phyloP scores from a whole-genome alignment of 2,113 vertebrate genomes.

The Cranoglanis bouderius region DNA sequence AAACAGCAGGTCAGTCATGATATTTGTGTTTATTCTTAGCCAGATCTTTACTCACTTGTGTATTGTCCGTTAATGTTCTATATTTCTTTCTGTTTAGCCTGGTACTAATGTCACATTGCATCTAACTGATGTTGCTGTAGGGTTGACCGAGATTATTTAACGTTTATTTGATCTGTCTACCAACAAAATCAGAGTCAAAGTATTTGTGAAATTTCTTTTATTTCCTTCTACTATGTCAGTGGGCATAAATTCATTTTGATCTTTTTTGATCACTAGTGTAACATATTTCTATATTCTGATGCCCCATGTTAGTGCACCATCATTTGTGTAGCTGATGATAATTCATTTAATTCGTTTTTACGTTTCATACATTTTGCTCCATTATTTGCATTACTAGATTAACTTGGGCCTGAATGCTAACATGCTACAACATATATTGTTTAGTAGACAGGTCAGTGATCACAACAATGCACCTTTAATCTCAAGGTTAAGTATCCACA shows the following conservation, averaged over 20 bases:
- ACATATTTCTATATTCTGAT: background rate
- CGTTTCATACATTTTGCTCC: background rate
- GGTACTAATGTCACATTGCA: background rate
- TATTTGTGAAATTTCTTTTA: background rate
- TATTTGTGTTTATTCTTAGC: background rate
- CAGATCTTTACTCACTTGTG: background rate
- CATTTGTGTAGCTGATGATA: background rate
- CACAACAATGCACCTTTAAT: background rate
- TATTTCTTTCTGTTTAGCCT: background rate
- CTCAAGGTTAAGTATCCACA: background rate
- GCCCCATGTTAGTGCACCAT: background rate
- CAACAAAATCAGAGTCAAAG: background rate
- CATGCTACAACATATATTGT: background rate
- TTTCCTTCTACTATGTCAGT: background rate
- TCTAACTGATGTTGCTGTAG: background rate
- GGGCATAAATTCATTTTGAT: background rate
- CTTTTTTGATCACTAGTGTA: background rate
- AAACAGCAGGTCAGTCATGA: slow-evolving; percentile 63
- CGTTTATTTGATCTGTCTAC: background rate
- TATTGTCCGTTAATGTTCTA: background rate
- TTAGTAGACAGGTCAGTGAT: too few species aligned
- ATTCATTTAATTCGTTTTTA: background rate
- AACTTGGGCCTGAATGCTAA: background rate
- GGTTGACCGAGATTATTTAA: background rate
- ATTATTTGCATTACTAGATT: background rate